Conservation (phyloP, 1,140 invertebrate genomes). For the Lerema accius region DNA sequence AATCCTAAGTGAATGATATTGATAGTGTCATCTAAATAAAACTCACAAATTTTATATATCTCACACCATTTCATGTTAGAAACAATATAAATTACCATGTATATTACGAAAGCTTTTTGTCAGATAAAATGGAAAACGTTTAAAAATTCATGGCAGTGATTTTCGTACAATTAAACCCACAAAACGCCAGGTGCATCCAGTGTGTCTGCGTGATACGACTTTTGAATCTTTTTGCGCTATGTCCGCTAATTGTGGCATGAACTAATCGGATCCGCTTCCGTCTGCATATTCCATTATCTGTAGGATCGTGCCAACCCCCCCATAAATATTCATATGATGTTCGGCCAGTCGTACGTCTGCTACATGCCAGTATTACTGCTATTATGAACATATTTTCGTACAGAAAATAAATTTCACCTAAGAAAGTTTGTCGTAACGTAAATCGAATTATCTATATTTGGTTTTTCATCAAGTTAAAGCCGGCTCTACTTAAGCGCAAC, state of each 20-base stretch:
- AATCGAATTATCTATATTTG: constrained; percentile 55
- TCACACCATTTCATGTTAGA: too few relatives aligned
- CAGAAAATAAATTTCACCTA: constrained; percentile 9
- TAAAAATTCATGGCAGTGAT: not conserved
- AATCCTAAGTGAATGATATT: too few relatives aligned
- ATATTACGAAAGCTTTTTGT: too few relatives aligned
- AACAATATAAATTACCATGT: too few relatives aligned
- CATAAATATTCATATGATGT: constrained; percentile 75
- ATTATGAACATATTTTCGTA: constrained; percentile 44
- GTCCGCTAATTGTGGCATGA: constrained; percentile 61
- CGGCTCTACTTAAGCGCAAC: constrained; percentile 61
- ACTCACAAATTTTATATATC: too few relatives aligned
- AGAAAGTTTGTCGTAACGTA: constrained; percentile 24
- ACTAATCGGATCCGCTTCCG: constrained; percentile 71
- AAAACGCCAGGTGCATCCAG: not conserved
- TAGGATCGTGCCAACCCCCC: constrained; percentile 62
- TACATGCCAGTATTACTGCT: constrained; percentile 49
- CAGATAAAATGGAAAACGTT: not conserved
- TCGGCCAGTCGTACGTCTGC: constrained; percentile 48
- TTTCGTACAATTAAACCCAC: constrained; percentile 1
- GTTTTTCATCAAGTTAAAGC: constrained; percentile 61
- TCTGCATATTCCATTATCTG: constrained; percentile 78
- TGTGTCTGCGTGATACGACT: constrained; percentile 11
- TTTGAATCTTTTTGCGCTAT: constrained; percentile 24
- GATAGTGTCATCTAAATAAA: too few relatives aligned